Percentiles rank a stretch among this genome's conserved stretches.
Evolutionary conservation across 2,797 vertebrate species (phyloP).

Genomic region (Odontamblyopus rebecca): DNA sequence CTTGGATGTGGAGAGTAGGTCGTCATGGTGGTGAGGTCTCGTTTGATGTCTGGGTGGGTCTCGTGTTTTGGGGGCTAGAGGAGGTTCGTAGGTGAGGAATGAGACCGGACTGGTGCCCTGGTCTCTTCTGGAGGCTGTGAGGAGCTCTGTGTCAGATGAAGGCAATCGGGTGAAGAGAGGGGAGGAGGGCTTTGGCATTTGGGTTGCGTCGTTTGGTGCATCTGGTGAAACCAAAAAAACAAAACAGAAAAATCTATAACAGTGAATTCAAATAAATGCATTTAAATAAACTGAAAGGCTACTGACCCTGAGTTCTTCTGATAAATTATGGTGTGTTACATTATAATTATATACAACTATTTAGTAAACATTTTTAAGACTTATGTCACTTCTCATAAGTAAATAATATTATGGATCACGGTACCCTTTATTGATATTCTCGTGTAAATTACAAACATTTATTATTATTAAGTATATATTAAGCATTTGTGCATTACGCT

Average conservation of each 20-base stretch:
- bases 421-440: background rate
- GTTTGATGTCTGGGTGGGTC: slow-evolving; percentile 42
- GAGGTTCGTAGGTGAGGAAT: slow-evolving; percentile 11
- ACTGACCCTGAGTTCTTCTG: background rate
- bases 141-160: slow-evolving; percentile 8
- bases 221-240: slow-evolving; percentile 9
- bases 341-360: background rate
- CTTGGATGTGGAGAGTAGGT: background rate
- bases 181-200: background rate
- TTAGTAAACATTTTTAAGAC: no score
- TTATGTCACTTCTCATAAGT: background rate
- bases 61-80: slow-evolving; percentile 22
- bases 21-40: background rate
- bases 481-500: background rate
- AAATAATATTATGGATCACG: background rate
- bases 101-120: slow-evolving; percentile 43
- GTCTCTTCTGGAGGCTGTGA: slow-evolving; percentile 31
- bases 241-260: background rate
- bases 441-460: background rate
- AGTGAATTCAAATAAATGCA: background rate
- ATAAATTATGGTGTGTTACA: background rate
- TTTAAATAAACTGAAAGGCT: background rate
- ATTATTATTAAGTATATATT: background rate
- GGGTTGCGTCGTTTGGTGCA: slow-evolving; percentile 15
- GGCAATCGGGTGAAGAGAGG: slow-evolving; percentile 12